Evolutionary conservation across 2,113 vertebrate species (phyloP), one percentile per base, ranked within the genome.

Genomic region (Eptesicus fuscus): DNA sequence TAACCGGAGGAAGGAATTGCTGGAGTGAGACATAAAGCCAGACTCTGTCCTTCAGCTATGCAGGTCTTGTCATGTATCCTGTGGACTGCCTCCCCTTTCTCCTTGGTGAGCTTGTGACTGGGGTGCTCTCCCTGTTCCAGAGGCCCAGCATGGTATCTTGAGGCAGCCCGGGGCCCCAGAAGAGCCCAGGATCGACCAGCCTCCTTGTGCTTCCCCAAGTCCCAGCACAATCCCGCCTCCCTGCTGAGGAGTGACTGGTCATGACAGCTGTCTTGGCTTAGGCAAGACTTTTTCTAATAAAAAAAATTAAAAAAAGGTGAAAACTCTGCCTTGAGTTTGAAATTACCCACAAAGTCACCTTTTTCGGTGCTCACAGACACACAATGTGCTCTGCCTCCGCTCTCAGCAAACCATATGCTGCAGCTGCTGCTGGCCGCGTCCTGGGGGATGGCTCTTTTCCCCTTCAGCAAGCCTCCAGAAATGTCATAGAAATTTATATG

Each of bases 401-500:
- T 98, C 98, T 97, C 97, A 96, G 96, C 97, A 95, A 97, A 98
- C 98, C 98, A 98, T 98, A 98, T 98, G 98, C 98, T 97, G 96
- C 94, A 88, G 93, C 95, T 82, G 97, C 98, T 98, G 97, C 98
- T 94, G 98, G 97, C 95, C 96, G 85, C 92, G 91, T 98, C 98
- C 98, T 98, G 91, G 98, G 98, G 98, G 98, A 98, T 97, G 97
- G 98, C 98, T 97, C 98, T 98, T 98, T 98, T 98, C 98, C 97
- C 97, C 98, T 98, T 98, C 98, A 98, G 98, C 98, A 97, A 98
- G 98, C 97, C 98, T 98, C 97, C 97, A 98, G 98, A 98, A 98
- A 98, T 98, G 98, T 97, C 97, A 98, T 94, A 96, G 98, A 98
- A 98, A 98, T 98, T 98, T 98, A 98, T 98, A 98, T 98, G 98